Evolutionary conservation across 2,797 vertebrate species (phyloP), one percentile per base, ranked within the genome.

Genomic region (Cossypha caffra): DNA sequence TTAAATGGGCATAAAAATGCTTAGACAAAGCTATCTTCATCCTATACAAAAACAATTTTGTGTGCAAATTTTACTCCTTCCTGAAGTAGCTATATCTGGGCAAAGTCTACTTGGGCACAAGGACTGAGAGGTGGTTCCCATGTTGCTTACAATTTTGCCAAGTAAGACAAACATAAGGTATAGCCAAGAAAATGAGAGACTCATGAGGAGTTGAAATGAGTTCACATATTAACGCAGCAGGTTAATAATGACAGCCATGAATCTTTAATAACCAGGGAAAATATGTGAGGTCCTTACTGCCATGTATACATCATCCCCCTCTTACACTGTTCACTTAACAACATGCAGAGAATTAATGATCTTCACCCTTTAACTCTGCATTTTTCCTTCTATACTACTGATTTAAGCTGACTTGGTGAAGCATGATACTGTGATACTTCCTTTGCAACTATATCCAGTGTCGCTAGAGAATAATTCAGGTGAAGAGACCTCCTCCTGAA

Each of bases 211-310:
- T 42, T 61, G 20, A 80, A 95, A 77, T 51, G 25, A 45, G 35
- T 93, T 67, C 52, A 43, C 15, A 23, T 61, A 42, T 72, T 67
- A 79, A 77, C 2, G 3, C 63, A 68, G 63, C 35, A 68, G 43
- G 88, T 82, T 88, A 92, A 67, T 79, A 93, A 92, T 63, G 31
- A 54, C 51, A 79, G 28, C 28, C 86, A 85, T 89, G 38, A 85
- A 77, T 91, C 68, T 82, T 79, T 84, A 80, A 76, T 72, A 92
- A 77, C 20, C 7, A 48, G 59, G 51, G 31, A 71, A 86, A 85
- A 90, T 38, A 84, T 21, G 17, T 35, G 51, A 84, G 50, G 57
- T 67, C 38, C 31, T 77, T 62, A 28, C 23, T 74, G 42, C 26
- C 68, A 59, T 21, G 31, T 79, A 54, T n/a, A 28, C 72, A 40